Base-by-base conservation (phyloP, 2,797 vertebrate genomes). In the Delichon dasypus region DNA sequence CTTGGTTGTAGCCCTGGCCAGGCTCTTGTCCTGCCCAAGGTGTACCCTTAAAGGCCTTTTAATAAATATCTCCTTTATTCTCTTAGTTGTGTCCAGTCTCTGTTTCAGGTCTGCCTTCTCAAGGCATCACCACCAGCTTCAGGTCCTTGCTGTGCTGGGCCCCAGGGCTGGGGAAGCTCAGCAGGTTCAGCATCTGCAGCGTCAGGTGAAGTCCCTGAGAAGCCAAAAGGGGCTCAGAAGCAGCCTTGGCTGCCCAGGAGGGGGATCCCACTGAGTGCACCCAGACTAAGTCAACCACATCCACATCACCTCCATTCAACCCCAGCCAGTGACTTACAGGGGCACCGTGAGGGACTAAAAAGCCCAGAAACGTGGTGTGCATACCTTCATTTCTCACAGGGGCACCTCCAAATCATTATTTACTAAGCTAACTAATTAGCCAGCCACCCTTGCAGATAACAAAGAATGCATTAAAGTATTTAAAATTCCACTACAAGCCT, bases 371-470 rank as follows among this genome's bases (percentile, higher is more conserved):
- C 0, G 0, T 19, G 50, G n/a, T n/a, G 25, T 5, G 22, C 36
- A 34, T 8, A n/a, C 54, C 45, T 3, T 66, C 76, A 81, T n/a
- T 61, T 70, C 90, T 87, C 47, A 61, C 51, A 88, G 44, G 90
- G 60, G 54, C 70, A 44, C 61, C 75, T 81, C 55, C 72, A 44
- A 87, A 66, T 87, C 70, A 78, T 92, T 94, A 95, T 91, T 95
- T 93, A 93, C 85, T 88, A 51, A 81, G 82, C 82, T 57, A 93
- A 79, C 88, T 95, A 89, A 95, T 95, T 91, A 95, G 80, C 76
- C 72, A 93, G 82, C 76, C 92, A 93, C 47, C 53, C 85, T 82
- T 94, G 94, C 92, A 93, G 89, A 88, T 94, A 89, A 95, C 73
- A 93, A 93, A 91, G 87, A 93, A 91, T 73, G 73, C 70, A 88